phyloP scores from a whole-genome alignment of 2,888 invertebrate species.

The Tuta absoluta region DNA sequence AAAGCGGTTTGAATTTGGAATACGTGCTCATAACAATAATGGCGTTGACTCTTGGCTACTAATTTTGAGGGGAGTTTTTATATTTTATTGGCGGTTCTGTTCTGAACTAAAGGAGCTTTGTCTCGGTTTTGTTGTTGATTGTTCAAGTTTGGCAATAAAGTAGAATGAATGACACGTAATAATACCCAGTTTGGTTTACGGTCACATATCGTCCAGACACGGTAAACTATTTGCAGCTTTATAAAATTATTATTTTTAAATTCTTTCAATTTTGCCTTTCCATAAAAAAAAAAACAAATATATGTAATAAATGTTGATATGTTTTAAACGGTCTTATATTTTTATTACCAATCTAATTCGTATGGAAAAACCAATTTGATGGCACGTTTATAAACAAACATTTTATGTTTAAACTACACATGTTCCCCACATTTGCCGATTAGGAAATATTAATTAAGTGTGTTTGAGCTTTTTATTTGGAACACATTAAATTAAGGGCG shows the following conservation, averaged over 20 bases:
- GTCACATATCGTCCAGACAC: background rate
- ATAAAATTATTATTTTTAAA: too few species aligned
- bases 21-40: constrained; percentile 35
- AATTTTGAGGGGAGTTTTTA: constrained; percentile 44
- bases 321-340: too few species aligned
- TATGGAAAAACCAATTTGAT: background rate
- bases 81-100: constrained; percentile 49
- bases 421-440: constrained; percentile 35
- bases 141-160: constrained; percentile 31
- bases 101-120: constrained; percentile 48
- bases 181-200: constrained; percentile 13
- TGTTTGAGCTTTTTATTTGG: constrained; percentile 49
- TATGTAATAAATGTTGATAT: too few species aligned
- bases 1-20: constrained; percentile 42
- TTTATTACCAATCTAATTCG: too few species aligned
- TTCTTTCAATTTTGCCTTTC: too few species aligned
- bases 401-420: constrained; percentile 1
- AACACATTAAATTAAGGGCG: constrained; percentile 46
- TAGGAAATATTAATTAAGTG: constrained; percentile 57
- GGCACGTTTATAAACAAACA: background rate
- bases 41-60: constrained; percentile 31
- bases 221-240: too few species aligned
- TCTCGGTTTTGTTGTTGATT: constrained; percentile 45
- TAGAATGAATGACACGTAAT: constrained; percentile 17
- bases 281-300: too few species aligned